These are phyloP conservation scores for Branchinecta lynchi DNA, from an alignment of 1,140 invertebrate genomes.

Conservation along the genomic window DNA sequence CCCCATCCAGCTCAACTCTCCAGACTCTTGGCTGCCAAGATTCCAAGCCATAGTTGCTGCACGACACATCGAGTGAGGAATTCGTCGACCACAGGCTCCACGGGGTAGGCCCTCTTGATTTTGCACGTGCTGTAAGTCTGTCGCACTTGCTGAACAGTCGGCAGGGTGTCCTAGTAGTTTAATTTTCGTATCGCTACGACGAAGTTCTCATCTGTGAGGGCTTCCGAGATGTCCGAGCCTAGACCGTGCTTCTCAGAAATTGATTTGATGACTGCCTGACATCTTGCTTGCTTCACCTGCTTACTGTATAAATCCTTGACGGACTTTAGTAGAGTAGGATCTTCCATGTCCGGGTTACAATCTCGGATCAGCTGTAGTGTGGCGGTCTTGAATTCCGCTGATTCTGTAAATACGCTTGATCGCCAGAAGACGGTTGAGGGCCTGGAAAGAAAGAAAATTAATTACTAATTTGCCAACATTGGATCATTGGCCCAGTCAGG, in stretches of 20 bases:
- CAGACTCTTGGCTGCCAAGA: background rate
- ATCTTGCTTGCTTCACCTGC: background rate
- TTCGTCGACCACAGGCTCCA: background rate
- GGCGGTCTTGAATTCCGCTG: background rate
- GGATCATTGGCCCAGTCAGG: too few relatives aligned
- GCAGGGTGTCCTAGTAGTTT: background rate
- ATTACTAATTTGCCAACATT: background rate
- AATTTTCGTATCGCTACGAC: background rate
- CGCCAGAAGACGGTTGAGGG: conserved; percentile 4
- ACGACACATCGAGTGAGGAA: background rate
- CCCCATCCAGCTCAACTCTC: background rate
- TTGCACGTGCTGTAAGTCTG: background rate
- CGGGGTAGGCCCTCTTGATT: conserved; percentile 8
- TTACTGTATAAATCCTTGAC: background rate
- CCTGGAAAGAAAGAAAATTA: conserved; percentile 9
- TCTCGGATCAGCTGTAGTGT: background rate
- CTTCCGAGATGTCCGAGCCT: background rate
- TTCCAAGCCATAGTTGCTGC: background rate
- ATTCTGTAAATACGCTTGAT: background rate
- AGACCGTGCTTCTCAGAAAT: conserved; percentile 4
- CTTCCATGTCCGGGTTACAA: background rate
- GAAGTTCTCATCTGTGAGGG: conserved; percentile 4
- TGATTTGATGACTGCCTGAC: background rate
- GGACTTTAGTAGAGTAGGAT: background rate
- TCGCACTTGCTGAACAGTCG: background rate